These are phyloP conservation scores for Drosophila infuscata DNA, from an alignment of 2,888 invertebrate species.

Conservation along the genomic window DNA sequence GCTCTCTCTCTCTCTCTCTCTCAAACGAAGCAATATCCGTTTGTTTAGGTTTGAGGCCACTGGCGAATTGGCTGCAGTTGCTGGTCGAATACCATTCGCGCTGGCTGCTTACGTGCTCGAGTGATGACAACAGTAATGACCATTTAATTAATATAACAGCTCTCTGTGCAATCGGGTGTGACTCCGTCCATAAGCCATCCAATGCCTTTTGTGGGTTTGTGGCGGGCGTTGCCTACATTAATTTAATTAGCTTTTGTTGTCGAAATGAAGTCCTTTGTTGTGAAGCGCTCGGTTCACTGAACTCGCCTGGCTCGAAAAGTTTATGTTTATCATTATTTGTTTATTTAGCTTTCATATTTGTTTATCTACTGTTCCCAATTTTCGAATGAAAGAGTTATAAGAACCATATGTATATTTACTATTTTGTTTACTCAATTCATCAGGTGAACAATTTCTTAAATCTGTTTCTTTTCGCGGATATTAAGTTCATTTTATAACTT, in stretches of 20 bases:
- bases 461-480: background rate
- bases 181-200: constrained; percentile 1
- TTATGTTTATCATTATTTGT: background rate
- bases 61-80: constrained; percentile 52
- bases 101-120: constrained; percentile 11
- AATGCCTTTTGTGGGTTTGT: constrained; percentile 6
- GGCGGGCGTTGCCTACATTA: constrained; percentile 46
- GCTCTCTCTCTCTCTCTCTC: background rate
- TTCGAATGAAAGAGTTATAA: background rate
- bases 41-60: constrained; percentile 72
- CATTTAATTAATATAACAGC: constrained; percentile 64
- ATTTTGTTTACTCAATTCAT: background rate
- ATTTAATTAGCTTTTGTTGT: constrained; percentile 43
- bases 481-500: background rate
- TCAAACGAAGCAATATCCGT: constrained; percentile 19
- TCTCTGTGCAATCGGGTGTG: constrained; percentile 27
- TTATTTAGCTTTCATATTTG: background rate
- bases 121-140: constrained; percentile 55
- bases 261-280: constrained; percentile 40
- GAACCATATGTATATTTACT: background rate
- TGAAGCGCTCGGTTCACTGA: constrained; percentile 22
- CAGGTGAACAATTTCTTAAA: background rate
- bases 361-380: background rate
- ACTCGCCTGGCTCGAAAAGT: background rate
- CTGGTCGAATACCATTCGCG: background rate